Base-by-base conservation (phyloP, 1,140 invertebrate genomes). In the Bombus breviceps region DNA sequence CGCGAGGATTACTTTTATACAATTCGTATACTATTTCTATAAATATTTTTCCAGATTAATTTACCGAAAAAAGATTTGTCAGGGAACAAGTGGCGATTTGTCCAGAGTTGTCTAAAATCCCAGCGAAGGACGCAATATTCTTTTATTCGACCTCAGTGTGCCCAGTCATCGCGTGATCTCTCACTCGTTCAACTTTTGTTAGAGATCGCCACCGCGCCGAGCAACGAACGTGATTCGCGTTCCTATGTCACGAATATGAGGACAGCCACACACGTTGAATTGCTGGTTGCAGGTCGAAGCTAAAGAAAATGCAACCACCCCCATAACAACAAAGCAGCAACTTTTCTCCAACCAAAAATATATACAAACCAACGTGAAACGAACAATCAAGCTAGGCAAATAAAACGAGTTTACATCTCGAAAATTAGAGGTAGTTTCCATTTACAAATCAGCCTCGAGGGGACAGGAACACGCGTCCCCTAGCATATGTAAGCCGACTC, bases 121-220 rank as follows among this genome's bases (percentile, higher is more conserved):
- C 10, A 3, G 9, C 37, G 12, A 41, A 18, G 28, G 47, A 76
- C 37, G 32, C 74, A 4, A 76, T 76, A 74, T 57, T 57, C 25
- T 32, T 43, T 34, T 32, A 15, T 75, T 28, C 5, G 22, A n/a
- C 73, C 32, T 53, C n/a, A 25, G 9, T 43, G 22, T 18, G 15
- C 2, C 12, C 69, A 15, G n/a, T 15, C 69, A 41, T n/a, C 39
- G 28, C 39, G 39, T 15, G 25, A 57, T 75, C 74, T 75, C 74
- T 57, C 47, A 18, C 25, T 76, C 47, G 74, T 76, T 57, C 74
- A 76, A 76, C 47, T 76, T 76, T 76, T 28, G 74, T 57, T 37
- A 32, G 25, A 28, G 47, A 53, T 57, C 39, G 69, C 3, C 22
- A n/a, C 8, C 72, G 43, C 8, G 43, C 22, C 68, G 1, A 6